These are phyloP conservation scores for Zapus hudsonius DNA, from an alignment of 2,113 vertebrate species.

Conservation along the genomic window DNA sequence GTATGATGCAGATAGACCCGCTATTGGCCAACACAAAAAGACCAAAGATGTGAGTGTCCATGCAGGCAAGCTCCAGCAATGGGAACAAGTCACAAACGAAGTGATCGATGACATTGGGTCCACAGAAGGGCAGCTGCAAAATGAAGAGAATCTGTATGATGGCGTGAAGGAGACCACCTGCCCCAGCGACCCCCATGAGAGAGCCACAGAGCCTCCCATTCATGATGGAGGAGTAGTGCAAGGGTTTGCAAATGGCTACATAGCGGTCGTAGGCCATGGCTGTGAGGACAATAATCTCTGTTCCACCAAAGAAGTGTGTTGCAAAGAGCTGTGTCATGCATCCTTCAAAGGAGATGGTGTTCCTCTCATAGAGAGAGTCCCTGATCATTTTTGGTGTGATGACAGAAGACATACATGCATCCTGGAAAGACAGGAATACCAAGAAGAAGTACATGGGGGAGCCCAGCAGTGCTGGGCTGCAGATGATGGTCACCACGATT, in stretches of 20 bases:
- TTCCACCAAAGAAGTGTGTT: constrained; percentile 12
- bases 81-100: not conserved
- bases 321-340: constrained; percentile 71
- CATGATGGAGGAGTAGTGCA: not conserved
- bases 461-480: not conserved
- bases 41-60: not conserved
- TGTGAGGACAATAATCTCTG: constrained; percentile 50
- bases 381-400: constrained; percentile 66
- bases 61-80: not conserved
- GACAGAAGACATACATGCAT: constrained; percentile 48
- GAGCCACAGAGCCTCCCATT: not conserved
- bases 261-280: constrained; percentile 54
- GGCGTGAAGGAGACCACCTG: not conserved
- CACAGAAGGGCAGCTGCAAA: not conserved
- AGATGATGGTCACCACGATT: constrained; percentile 45
- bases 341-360: constrained; percentile 49
- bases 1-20: not conserved
- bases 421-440: constrained; percentile 68
- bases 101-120: not conserved
- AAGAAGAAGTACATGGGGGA: constrained; percentile 70
- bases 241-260: not conserved
- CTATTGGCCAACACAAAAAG: not conserved
- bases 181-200: not conserved
- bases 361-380: constrained; percentile 45
- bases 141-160: not conserved